Conservation (phyloP, 2,888 invertebrate genomes). For the Erebia aethiops region DNA sequence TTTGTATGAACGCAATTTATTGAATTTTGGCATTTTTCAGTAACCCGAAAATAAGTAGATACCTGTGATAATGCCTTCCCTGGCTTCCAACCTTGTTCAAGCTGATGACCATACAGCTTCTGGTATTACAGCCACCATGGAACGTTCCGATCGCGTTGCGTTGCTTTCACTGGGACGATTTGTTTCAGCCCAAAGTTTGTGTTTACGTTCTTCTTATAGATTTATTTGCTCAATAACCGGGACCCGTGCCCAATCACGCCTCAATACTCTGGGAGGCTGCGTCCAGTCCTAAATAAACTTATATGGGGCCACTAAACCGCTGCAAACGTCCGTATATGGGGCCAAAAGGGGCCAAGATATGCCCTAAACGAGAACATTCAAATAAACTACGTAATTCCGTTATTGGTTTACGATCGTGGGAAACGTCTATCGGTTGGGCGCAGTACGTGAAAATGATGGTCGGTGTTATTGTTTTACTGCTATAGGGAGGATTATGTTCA, state of each 20-base stretch:
- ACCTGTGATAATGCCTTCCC: too few species aligned
- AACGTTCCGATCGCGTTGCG: too few species aligned
- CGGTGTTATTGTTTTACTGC: background rate
- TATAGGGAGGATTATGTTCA: background rate
- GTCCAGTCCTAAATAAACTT: slow-evolving; percentile 72
- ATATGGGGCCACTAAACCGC: slow-evolving; percentile 55
- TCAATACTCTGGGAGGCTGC: slow-evolving; percentile 57
- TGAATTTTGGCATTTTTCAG: too few species aligned
- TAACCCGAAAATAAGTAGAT: too few species aligned
- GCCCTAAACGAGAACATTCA: slow-evolving; percentile 32
- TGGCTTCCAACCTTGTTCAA: too few species aligned
- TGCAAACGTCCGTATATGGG: slow-evolving; percentile 26
- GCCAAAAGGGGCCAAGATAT: slow-evolving; percentile 34
- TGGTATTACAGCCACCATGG: background rate
- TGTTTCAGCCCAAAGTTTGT: slow-evolving; percentile 16
- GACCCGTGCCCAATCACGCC: slow-evolving; percentile 67
- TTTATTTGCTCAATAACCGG: slow-evolving; percentile 73
- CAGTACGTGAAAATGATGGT: slow-evolving; percentile 3
- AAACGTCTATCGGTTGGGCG: background rate
- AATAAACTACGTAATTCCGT: slow-evolving; percentile 35
- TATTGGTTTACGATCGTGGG: slow-evolving; percentile 38
- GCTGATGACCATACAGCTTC: too few species aligned
- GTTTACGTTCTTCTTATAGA: slow-evolving; percentile 65
- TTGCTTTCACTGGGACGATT: background rate
- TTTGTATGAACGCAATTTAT: too few species aligned